Evolutionary conservation across 2,113 vertebrate genomes (phyloP).

Genomic region (Pagrus major): DNA sequence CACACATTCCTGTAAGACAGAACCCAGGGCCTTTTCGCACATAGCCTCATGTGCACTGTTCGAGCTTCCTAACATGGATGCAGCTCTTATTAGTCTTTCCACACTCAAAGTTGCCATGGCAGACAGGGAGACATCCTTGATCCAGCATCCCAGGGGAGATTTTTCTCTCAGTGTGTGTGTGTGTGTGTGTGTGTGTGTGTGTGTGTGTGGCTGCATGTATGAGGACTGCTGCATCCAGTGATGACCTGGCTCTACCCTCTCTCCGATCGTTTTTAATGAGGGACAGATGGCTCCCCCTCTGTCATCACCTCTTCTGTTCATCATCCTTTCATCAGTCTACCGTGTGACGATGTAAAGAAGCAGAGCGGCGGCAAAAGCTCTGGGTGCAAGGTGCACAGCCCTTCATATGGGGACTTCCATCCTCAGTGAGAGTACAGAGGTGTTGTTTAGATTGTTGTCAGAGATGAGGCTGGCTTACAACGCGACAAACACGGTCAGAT

Average conservation of each 20-base stretch:
- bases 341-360: constrained; percentile 51
- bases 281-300: constrained; percentile 72
- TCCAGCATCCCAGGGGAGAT: constrained; percentile 29
- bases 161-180: not conserved
- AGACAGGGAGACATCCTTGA: constrained; percentile 33
- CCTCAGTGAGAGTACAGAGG: not conserved
- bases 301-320: constrained; percentile 48
- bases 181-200: not conserved
- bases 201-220: not conserved
- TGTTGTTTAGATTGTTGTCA: constrained; percentile 24
- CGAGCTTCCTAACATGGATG: constrained; percentile 41
- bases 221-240: constrained; percentile 37
- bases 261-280: constrained; percentile 66
- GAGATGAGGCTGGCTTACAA: constrained; percentile 20
- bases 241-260: constrained; percentile 49
- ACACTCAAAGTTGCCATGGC: constrained; percentile 34
- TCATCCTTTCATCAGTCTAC: constrained; percentile 53
- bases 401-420: not conserved
- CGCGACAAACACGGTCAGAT: constrained; percentile 34
- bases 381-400: constrained; percentile 1
- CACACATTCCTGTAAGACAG: not conserved
- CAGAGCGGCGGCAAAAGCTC: constrained; percentile 43
- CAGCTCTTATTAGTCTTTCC: constrained; percentile 16
- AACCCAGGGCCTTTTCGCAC: constrained; percentile 5
- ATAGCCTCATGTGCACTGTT: not conserved